Conservation (phyloP, 2,113 vertebrate genomes). For the Chrysemys picta region DNA sequence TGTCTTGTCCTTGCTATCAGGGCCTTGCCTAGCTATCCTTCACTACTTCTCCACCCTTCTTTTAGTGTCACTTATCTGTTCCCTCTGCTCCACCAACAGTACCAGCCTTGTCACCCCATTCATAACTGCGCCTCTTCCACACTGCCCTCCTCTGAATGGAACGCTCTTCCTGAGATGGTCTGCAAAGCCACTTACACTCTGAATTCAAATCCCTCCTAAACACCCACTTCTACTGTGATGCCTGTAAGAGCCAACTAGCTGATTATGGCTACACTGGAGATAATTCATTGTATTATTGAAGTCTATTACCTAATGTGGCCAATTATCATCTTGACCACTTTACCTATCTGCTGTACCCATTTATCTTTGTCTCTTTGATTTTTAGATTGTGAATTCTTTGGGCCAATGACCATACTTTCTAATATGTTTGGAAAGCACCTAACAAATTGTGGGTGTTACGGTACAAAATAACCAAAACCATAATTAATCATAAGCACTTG, state of each 20-base stretch:
- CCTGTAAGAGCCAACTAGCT: not conserved
- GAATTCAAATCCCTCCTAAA: not conserved
- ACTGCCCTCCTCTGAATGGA: not conserved
- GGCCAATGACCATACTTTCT: slow-evolving; percentile 48
- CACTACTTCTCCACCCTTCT: not conserved
- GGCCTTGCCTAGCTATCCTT: not conserved
- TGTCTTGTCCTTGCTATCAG: not conserved
- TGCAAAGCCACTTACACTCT: not conserved
- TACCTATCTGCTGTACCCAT: not conserved
- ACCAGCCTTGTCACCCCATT: not conserved
- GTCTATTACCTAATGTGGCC: not conserved
- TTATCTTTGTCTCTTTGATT: slow-evolving; percentile 11
- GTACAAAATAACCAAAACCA: slow-evolving; percentile 44
- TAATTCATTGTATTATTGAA: slow-evolving; percentile 24
- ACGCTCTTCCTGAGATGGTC: not conserved
- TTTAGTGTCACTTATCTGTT: not conserved
- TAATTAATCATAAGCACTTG: not conserved
- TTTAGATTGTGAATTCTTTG: not conserved
- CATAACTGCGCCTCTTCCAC: not conserved
- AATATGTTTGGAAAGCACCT: slow-evolving; percentile 36
- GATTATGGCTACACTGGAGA: not conserved
- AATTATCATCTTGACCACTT: slow-evolving; percentile 43
- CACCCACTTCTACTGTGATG: not conserved
- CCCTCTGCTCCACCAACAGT: not conserved
- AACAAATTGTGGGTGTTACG: slow-evolving; percentile 23